Evolutionary conservation across 2,888 invertebrate genomes (phyloP).

Genomic region (Eupithecia dodoneata): DNA sequence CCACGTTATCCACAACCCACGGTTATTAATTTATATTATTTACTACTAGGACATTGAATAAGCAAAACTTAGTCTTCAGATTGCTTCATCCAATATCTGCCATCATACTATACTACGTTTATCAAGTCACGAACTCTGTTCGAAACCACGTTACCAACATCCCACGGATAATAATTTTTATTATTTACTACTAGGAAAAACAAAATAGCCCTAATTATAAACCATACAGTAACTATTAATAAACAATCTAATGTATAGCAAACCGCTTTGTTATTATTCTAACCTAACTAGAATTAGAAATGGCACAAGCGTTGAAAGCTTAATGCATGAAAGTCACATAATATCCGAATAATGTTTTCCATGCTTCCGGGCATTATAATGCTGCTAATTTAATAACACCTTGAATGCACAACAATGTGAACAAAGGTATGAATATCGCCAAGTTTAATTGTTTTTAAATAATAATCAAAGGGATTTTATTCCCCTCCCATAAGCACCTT

Average conservation of each 20-base stretch:
- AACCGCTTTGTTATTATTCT: constrained; percentile 4
- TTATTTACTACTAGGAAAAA: neutral
- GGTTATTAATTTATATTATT: neutral
- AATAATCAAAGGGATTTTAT: no score
- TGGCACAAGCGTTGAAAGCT: neutral
- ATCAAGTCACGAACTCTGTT: neutral
- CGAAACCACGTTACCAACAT: neutral
- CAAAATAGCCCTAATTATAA: neutral
- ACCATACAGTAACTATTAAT: neutral
- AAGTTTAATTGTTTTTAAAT: no score
- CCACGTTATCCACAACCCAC: neutral
- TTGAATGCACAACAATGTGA: no score
- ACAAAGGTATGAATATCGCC: no score
- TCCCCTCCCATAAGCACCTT: no score
- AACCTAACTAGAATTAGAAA: neutral
- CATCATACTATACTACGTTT: neutral
- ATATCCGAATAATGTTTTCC: neutral
- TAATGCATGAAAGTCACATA: neutral
- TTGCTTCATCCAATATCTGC: no score
- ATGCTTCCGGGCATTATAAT: neutral
- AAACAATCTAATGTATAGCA: neutral
- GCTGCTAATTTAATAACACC: no score
- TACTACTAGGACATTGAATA: no score
- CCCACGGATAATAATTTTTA: neutral
- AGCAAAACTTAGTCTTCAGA: no score